Base-by-base conservation (phyloP, 2,888 invertebrate genomes). In the Caenorhabditis japonica region DNA sequence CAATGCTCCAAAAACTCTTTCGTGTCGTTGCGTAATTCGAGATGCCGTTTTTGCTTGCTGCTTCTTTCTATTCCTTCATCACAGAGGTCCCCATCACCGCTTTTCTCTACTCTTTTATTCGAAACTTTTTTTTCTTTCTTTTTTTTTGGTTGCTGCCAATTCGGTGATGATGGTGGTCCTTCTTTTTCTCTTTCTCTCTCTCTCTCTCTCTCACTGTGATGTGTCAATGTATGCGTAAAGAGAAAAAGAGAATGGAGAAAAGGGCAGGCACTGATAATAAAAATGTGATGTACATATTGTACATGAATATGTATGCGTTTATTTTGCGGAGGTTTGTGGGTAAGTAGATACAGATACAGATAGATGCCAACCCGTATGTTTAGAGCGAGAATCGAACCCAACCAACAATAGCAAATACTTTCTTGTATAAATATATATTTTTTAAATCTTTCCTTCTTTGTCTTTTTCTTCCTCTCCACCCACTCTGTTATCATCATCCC, bases 21-120 rank as follows among this genome's bases (percentile, higher is more conserved):
- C 56, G 51, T 59, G 66, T 68, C 66, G 58, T 68, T n/a, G n/a
- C n/a, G 66, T 58, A 68, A 68, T 59, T 68, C 58, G 59, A 68
- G 59, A 68, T 51, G 66, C 58, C 58, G 66, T 68, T 68, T 58
- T 58, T 39, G 49, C 47, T 59, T 59, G 46, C 47, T 27, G 46
- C 47, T 33, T 59, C 47, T 59, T 49, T 59, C 30, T 33, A 17
- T 34, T 34, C 36, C 19, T 46, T 55, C 53, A 68, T 59, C 52
- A 53, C 71, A 53, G 46, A 56, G 56, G 25, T 33, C 60, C 4
- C 30, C 64, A 30, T 55, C 39, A 19, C 62, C 44, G 44, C n/a
- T n/a, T n/a, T n/a, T n/a, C 47, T 39, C 55, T 21, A 25, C 33
- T 53, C 56, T 27, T 49, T 43, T 30, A 58, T 60, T 34, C 49